Percentiles rank a stretch among this genome's conserved stretches.
Evolutionary conservation across 2,888 invertebrate genomes (phyloP).

Genomic region (Galerucella nymphaeae): DNA sequence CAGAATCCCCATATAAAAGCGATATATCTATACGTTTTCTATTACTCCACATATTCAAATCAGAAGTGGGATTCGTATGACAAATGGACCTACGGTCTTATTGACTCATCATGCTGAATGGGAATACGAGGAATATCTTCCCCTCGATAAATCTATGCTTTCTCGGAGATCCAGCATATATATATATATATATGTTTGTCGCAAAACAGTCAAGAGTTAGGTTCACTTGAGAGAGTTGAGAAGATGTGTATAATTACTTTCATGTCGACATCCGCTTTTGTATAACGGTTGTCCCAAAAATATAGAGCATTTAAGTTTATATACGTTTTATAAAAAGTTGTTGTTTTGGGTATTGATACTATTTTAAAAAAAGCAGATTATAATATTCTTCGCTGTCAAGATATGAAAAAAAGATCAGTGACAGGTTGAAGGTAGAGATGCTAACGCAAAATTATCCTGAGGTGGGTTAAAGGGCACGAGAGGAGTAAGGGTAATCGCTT

Average conservation of each 20-base stretch:
- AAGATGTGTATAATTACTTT: slow-evolving; percentile 41
- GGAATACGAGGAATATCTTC: slow-evolving; percentile 28
- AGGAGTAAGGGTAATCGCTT: too few relatives aligned
- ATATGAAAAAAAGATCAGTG: too few relatives aligned
- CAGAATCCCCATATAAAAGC: neutral
- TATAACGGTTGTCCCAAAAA: slow-evolving; percentile 10
- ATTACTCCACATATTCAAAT: slow-evolving; percentile 30
- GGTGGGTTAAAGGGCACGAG: too few relatives aligned
- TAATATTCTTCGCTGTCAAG: too few relatives aligned
- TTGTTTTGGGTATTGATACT: too few relatives aligned
- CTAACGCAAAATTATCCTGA: too few relatives aligned
- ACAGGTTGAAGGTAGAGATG: too few relatives aligned
- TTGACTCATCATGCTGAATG: slow-evolving; percentile 33
- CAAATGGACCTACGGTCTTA: slow-evolving; percentile 34
- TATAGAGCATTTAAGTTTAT: too few relatives aligned
- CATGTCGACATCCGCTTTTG: slow-evolving; percentile 14
- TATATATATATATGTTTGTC: slow-evolving; percentile 34
- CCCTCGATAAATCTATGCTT: slow-evolving; percentile 32
- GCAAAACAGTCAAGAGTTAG: slow-evolving; percentile 28
- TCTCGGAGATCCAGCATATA: slow-evolving; percentile 36
- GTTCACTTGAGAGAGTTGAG: slow-evolving; percentile 17
- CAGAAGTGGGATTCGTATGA: slow-evolving; percentile 32
- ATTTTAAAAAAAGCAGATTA: too few relatives aligned
- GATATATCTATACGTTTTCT: slow-evolving; percentile 12
- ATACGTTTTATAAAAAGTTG: too few relatives aligned